Evolutionary conservation across 1,140 invertebrate genomes (phyloP).

Genomic region (Bombus balteatus): DNA sequence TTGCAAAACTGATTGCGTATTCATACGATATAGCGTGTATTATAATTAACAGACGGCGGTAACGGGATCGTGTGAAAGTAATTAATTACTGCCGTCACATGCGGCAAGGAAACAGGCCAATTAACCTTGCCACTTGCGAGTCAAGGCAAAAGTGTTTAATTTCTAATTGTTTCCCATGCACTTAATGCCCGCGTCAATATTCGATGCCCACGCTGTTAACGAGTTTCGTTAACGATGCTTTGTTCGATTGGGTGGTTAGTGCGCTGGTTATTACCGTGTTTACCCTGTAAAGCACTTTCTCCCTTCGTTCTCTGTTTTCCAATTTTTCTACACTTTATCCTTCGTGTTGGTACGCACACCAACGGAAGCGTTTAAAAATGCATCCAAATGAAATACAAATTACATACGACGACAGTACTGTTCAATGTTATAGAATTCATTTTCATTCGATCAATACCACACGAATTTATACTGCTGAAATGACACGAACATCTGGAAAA

Average conservation of each 20-base stretch:
- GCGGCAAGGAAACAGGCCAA: conserved; percentile 46
- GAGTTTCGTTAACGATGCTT: conserved; percentile 50
- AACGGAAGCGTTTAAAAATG: neutral
- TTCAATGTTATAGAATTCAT: neutral
- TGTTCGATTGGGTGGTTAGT: conserved; percentile 17
- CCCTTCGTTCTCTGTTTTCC: neutral
- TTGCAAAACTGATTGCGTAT: conserved; percentile 47
- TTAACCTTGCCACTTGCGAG: conserved; percentile 50
- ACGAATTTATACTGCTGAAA: neutral
- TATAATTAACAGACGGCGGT: conserved; percentile 59
- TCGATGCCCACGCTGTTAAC: conserved; percentile 41
- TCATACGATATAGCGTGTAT: conserved; percentile 43
- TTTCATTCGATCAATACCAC: neutral
- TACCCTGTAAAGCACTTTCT: conserved; percentile 19
- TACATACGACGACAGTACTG: neutral
- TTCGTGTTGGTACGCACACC: too few species aligned
- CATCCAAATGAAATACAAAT: neutral
- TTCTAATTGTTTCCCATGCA: conserved; percentile 44
- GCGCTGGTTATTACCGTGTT: conserved; percentile 33
- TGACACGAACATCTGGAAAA: too few species aligned
- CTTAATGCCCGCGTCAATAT: conserved; percentile 49
- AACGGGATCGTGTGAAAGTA: conserved; percentile 51
- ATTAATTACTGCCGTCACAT: conserved; percentile 58
- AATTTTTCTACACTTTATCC: neutral
- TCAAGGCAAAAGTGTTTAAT: conserved; percentile 43